Conservation (phyloP, 2,113 vertebrate species). For the Microcebus griseorufus region DNA sequence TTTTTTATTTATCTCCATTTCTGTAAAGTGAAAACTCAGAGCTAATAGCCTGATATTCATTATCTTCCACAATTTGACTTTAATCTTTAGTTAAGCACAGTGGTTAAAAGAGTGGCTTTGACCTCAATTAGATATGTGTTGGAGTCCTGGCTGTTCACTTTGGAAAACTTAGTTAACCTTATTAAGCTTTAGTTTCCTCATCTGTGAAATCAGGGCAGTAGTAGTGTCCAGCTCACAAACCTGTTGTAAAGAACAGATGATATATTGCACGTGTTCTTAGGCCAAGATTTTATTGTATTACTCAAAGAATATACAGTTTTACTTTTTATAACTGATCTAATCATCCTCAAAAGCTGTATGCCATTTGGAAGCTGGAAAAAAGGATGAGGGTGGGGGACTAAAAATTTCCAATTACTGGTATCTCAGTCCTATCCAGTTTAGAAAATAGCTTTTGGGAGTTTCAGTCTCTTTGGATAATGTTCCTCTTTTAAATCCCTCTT, state of each 20-base stretch:
- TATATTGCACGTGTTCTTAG: not conserved
- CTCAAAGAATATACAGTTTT: not conserved
- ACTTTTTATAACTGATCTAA: not conserved
- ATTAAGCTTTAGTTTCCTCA: not conserved
- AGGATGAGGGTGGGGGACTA: fast-evolving
- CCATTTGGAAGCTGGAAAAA: not conserved
- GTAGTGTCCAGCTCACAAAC: not conserved
- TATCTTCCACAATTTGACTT: not conserved
- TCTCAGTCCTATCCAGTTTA: not conserved
- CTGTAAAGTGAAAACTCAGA: not conserved
- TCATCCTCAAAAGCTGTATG: not conserved
- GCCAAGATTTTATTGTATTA: constrained; percentile 5
- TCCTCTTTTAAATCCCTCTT: not conserved
- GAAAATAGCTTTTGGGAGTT: not conserved
- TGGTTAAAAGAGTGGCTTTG: not conserved
- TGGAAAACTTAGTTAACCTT: not conserved
- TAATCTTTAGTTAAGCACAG: not conserved
- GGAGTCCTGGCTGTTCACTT: not conserved
- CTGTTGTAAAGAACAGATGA: not conserved
- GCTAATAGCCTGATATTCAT: not conserved
- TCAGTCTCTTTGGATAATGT: not conserved
- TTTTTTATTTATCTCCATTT: not conserved
- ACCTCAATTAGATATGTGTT: not conserved
- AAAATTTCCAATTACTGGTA: not conserved
- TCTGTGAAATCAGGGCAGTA: not conserved